Percentiles rank a stretch among this genome's conserved stretches.
Evolutionary conservation across 2,113 vertebrate genomes (phyloP).

Genomic region (Parotia lawesii): DNA sequence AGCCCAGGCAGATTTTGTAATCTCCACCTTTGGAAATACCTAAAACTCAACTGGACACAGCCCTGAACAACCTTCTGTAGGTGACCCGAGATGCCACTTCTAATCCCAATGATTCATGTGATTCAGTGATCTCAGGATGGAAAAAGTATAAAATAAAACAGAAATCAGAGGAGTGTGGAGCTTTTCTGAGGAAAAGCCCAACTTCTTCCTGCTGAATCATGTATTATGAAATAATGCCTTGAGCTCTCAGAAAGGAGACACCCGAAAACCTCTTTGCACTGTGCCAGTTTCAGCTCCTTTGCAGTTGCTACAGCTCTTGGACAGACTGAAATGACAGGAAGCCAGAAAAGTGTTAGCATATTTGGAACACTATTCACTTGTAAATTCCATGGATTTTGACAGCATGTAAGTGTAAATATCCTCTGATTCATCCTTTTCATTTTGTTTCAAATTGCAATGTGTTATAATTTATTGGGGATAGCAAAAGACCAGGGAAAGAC

Average conservation of each 20-base stretch:
- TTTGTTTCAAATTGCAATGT: neutral
- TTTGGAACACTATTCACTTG: slow-evolving; percentile 20
- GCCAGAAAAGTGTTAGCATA: slow-evolving; percentile 11
- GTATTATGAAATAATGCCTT: neutral
- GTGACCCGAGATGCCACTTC: neutral
- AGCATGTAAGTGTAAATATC: slow-evolving; percentile 16
- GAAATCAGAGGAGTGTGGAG: neutral
- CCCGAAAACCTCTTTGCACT: neutral
- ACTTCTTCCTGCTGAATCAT: slow-evolving; percentile 8
- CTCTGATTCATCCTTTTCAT: slow-evolving; percentile 3
- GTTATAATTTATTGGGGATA: neutral
- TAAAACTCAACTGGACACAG: neutral
- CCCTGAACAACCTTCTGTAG: neutral
- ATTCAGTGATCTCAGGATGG: neutral
- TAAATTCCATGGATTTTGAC: slow-evolving; percentile 35
- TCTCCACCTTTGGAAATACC: neutral
- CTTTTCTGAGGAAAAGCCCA: neutral
- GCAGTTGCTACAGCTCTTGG: slow-evolving; percentile 11
- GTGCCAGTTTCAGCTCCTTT: slow-evolving; percentile 34
- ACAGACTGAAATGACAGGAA: slow-evolving; percentile 21
- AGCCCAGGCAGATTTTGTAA: neutral
- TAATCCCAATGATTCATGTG: neutral
- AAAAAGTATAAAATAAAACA: neutral
- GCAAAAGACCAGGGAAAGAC: neutral
- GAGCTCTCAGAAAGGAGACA: slow-evolving; percentile 14